Evolutionary conservation across 2,888 invertebrate species (phyloP), one percentile per base, ranked within the genome.

Genomic region (Conus canariensis): DNA sequence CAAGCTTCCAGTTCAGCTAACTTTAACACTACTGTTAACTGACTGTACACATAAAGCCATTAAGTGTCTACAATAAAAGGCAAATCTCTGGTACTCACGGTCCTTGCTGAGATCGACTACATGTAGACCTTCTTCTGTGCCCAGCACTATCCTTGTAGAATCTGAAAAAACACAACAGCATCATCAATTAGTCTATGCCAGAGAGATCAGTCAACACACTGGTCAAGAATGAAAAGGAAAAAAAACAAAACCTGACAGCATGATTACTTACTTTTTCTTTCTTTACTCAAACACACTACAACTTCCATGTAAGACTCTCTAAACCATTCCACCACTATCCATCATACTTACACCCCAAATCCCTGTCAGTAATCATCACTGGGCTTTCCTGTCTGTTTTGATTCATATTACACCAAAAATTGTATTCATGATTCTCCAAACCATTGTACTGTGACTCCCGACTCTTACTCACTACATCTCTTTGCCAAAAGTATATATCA

Each of bases 121-220:
- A 96, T 98, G 98, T 92, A 99, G 97, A 59, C 99, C 99, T 95
- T 98, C 98, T 96, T 99, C 99, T 59, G 98, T 98, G 94, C 99
- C 99, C 95, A 98, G 97, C 97, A 98, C 97, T 96, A 98, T 97
- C 95, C 98, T 97, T 96, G 98, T 98, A 64, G 98, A 97, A 97
- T 99, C 99, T 96, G 94, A 70, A 25, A 70, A 58, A 70, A 10
- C 56, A 30, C 59, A 59, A 25, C 10, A 88, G 19, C 4, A 89
- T 25, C n/a, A 82, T 60, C 16, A 64, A 64, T 64, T 70, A 64
- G 12, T 64, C 16, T 16, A 64, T 64, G 60, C 60, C 16, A 14
- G 60, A 1, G 7, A 45, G 45, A 45, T 45, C 45, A 45, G 45
- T 45, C 45, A 45, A 45, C 45, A 45, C 0, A 67, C 67, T 19